phyloP scores from a whole-genome alignment of 2,888 invertebrate species.

The Drosophila seclusa region DNA sequence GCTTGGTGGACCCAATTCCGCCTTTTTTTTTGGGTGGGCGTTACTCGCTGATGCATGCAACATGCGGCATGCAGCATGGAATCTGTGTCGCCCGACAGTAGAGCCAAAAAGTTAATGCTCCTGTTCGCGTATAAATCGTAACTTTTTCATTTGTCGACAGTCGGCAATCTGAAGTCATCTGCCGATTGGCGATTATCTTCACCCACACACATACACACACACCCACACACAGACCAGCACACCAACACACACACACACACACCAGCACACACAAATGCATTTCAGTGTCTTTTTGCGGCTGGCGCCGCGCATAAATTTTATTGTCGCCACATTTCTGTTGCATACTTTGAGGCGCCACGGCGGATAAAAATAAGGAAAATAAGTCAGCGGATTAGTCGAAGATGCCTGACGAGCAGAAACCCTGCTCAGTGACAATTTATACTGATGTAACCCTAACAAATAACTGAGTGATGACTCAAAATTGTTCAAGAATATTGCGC shows the following conservation, averaged over 20 bases:
- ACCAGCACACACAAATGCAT: conserved; percentile 29
- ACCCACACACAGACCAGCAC: not conserved
- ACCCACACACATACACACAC: conserved; percentile 13
- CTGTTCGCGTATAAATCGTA: conserved; percentile 25
- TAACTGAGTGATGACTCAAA: not conserved
- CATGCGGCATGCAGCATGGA: conserved; percentile 24
- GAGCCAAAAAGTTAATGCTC: conserved; percentile 24
- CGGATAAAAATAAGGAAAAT: conserved; percentile 10
- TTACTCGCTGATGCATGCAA: conserved; percentile 24
- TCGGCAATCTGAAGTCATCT: not conserved
- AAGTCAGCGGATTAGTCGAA: not conserved
- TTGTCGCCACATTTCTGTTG: conserved; percentile 80
- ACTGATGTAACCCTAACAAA: not conserved
- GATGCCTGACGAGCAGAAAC: not conserved
- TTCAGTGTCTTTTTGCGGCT: conserved; percentile 27
- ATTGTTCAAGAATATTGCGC: not conserved
- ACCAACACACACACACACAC: not conserved
- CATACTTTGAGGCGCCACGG: conserved; percentile 77
- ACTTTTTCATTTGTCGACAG: conserved; percentile 17
- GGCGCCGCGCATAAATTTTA: conserved; percentile 77
- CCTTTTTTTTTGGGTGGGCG: conserved; percentile 36
- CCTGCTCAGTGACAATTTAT: not conserved
- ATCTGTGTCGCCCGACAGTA: conserved; percentile 52
- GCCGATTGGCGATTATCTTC: conserved; percentile 30
- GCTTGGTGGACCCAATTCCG: conserved; percentile 1